Evolutionary conservation across 92 coral and sea anemone genomes (phyloP).

Genomic region (Zoanthus gigantus): DNA sequence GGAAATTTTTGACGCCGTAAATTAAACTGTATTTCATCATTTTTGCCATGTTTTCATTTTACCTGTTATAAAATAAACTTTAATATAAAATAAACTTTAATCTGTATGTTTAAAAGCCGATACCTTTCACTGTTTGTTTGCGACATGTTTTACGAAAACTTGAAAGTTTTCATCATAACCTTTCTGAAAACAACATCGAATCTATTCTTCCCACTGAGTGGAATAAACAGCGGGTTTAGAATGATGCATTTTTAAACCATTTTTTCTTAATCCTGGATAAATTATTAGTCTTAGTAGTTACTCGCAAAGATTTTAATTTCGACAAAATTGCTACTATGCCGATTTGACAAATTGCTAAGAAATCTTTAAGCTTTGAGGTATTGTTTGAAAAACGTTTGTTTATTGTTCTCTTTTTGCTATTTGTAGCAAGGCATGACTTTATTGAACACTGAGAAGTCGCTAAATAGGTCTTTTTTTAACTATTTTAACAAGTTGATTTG

Average conservation of each 20-base stretch:
- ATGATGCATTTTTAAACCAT: too few species aligned
- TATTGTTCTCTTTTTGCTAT: background rate
- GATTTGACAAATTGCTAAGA: background rate
- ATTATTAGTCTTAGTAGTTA: too few species aligned
- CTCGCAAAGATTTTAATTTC: background rate
- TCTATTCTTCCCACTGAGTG: too few species aligned
- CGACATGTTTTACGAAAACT: conserved; percentile 16
- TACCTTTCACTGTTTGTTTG: conserved; percentile 19
- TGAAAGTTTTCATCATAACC: conserved; percentile 1
- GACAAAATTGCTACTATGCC: background rate
- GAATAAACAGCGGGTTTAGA: too few species aligned
- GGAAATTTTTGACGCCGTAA: background rate
- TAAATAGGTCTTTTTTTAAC: too few species aligned
- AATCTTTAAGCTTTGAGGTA: background rate
- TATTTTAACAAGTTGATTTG: too few species aligned
- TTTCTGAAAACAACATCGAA: background rate
- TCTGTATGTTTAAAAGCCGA: conserved; percentile 11
- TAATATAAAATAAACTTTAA: too few species aligned
- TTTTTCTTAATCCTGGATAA: too few species aligned
- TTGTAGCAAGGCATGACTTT: too few species aligned
- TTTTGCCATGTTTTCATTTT: background rate
- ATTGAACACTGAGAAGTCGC: too few species aligned
- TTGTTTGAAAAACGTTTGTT: background rate
- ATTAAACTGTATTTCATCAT: background rate
- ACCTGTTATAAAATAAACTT: too few species aligned